These are phyloP conservation scores for Dasypus novemcinctus DNA, from an alignment of 2,113 vertebrate genomes.

Conservation along the genomic window DNA sequence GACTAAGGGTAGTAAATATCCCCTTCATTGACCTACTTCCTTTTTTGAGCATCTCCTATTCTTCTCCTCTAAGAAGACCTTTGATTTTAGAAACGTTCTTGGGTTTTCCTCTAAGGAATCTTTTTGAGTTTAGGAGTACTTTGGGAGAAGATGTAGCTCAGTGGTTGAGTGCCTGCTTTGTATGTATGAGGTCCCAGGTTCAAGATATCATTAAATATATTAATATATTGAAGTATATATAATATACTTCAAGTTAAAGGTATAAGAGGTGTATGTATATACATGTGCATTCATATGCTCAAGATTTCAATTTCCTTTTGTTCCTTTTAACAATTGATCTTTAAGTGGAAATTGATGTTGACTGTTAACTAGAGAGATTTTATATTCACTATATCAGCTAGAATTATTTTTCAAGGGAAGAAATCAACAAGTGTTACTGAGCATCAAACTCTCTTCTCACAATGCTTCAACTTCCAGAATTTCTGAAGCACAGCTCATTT, in stretches of 20 bases:
- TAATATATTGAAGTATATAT: neutral
- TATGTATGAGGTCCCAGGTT: no score
- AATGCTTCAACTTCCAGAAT: neutral
- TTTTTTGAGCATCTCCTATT: neutral
- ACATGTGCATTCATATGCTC: rapidly evolving
- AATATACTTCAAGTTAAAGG: neutral
- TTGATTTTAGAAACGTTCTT: neutral
- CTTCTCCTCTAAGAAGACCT: neutral
- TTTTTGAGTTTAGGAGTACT: neutral
- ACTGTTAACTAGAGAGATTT: neutral
- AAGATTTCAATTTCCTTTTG: neutral
- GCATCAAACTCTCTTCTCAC: neutral
- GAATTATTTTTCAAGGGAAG: neutral
- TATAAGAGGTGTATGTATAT: neutral
- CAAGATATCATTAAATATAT: no score
- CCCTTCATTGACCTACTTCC: neutral
- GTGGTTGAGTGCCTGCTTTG: no score
- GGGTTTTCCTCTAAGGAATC: neutral
- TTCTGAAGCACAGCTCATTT: neutral
- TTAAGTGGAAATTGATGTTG: neutral
- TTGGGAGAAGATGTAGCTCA: neutral
- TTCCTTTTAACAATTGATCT: neutral
- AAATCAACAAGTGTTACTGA: neutral
- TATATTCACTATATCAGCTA: neutral
- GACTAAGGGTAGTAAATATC: rapidly evolving